Evolutionary conservation across 1,140 invertebrate genomes (phyloP), one percentile per base, ranked within the genome.

Genomic region (Gonatopus flavifemur): DNA sequence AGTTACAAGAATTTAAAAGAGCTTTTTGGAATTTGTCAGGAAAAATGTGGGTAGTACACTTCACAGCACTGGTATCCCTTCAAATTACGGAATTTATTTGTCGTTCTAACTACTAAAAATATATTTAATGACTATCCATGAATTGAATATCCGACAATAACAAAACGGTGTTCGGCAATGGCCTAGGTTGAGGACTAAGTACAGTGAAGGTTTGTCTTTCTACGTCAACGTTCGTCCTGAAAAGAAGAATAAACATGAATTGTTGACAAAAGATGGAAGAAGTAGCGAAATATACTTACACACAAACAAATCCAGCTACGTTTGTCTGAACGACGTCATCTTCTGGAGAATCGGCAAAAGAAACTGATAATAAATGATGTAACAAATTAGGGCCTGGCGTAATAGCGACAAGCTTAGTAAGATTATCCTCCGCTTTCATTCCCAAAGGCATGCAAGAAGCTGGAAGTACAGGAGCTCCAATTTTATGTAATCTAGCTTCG

Each of bases 361-460:
- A 94, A 0, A 98, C 83, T 4, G 94, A 89, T 1, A 98, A 77
- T 16, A 98, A 76, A 72, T 96, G 91, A 80, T 98, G 93, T 2
- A 94, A 73, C 9, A 98, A 80, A 57, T 84, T 85, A 0, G 84
- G 77, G 35, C 87, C 84, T 18, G 90, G 87, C 5, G 82, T 81
- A n/a, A 96, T 84, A 0, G 85, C 79, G 7, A 97, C 91, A 35
- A 98, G 77, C 81, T 96, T 96, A 0, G 93, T 96, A 59, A 91
- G 81, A 72, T 93, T 93, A 75, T 98, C 94, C 67, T 94, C 89
- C 0, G 88, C 83, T 67, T 93, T 93, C 91, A 97, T 96, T 20
- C 95, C 95, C 32, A 97, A 81, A 7, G 96, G 96, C 84, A 98
- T 88, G 68, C 93, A 96, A 1, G 94, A 96, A 64, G 93, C 93